Evolutionary conservation across 2,113 vertebrate species (phyloP), one percentile per base, ranked within the genome.

Genomic region (Cinclus mexicanus): DNA sequence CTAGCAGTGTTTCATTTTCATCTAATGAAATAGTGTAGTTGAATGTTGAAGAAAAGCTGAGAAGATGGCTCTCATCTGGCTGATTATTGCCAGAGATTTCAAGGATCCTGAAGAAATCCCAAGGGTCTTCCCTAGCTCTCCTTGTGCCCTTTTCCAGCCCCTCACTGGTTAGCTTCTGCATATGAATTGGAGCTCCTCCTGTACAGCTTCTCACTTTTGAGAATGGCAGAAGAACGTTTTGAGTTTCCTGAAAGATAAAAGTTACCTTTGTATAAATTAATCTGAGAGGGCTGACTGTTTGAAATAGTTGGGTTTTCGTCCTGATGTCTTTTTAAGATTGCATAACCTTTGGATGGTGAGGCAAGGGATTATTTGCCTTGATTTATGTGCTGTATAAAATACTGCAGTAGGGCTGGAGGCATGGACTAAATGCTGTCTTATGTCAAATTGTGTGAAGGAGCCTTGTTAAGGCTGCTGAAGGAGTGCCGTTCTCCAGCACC

Each of bases 1-100:
- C 52, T 75, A 78, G 13, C n/a, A 90, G 80, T 67, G 86, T 92
- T 96, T 94, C 52, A 81, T 94, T 91, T 91, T 82, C 65, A n/a
- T 68, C 47, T 68, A 31, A 56, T 52, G 83, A 70, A 47, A 56
- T 35, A 31, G 16, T 39, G 29, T 3, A 3, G 39, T 6, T 0
- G 20, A 42, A n/a, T 71, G 47, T 63, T 63, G 44, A 81, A 86
- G 28, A 52, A 65, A 60, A 83, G 31, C 20, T 71, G 55, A 65
- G 64, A 56, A 65, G 44, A 42, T 21, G 19, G 3, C 37, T 79
- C 41, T 65, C 7, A 1, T 57, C n/a, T 77, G 79, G 60, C 29
- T 92, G 79, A 77, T 92, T 74, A 44, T 78, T 89, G 39, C 42
- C 49, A 74, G 64, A 93, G 29, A 46, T 61, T 56, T 80, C 56